Conservation (phyloP, 2,888 invertebrate genomes). For the Eupithecia dodoneata region DNA sequence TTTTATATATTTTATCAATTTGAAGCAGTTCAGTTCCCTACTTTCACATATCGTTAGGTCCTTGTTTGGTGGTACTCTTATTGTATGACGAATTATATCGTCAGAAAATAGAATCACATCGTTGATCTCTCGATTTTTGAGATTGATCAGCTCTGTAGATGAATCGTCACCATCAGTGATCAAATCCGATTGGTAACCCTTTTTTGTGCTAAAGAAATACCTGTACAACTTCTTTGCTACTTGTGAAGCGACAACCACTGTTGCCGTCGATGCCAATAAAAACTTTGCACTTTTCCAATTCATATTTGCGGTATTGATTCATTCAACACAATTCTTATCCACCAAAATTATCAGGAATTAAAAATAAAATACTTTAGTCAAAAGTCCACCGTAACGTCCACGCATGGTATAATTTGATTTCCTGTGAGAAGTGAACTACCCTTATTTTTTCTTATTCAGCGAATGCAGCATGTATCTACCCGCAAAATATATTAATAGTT, state of each 20-base stretch:
- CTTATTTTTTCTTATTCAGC: neutral
- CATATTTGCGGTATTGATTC: conserved; percentile 58
- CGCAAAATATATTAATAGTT: neutral
- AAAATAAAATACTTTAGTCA: conserved; percentile 41
- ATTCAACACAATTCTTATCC: conserved; percentile 38
- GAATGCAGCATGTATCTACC: neutral
- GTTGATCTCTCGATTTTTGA: conserved; percentile 75
- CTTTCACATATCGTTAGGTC: conserved; percentile 74
- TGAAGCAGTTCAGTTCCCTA: conserved; percentile 76
- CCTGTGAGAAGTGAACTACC: neutral
- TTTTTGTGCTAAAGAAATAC: conserved; percentile 62
- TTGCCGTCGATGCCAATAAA: conserved; percentile 73
- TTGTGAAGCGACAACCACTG: conserved; percentile 73
- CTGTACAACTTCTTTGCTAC: conserved; percentile 71
- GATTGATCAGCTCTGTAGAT: conserved; percentile 63
- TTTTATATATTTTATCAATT: conserved; percentile 77
- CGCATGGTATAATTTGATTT: conserved; percentile 50
- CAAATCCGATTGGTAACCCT: conserved; percentile 50
- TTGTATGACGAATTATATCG: conserved; percentile 68
- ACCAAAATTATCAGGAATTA: conserved; percentile 48
- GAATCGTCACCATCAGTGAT: conserved; percentile 54
- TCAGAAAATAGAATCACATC: conserved; percentile 81
- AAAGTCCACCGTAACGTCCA: conserved; percentile 74
- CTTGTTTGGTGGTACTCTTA: conserved; percentile 69
- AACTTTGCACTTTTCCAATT: conserved; percentile 77